Evolutionary conservation across 2,797 vertebrate species (phyloP).

Genomic region (Microhierax caerulescens): DNA sequence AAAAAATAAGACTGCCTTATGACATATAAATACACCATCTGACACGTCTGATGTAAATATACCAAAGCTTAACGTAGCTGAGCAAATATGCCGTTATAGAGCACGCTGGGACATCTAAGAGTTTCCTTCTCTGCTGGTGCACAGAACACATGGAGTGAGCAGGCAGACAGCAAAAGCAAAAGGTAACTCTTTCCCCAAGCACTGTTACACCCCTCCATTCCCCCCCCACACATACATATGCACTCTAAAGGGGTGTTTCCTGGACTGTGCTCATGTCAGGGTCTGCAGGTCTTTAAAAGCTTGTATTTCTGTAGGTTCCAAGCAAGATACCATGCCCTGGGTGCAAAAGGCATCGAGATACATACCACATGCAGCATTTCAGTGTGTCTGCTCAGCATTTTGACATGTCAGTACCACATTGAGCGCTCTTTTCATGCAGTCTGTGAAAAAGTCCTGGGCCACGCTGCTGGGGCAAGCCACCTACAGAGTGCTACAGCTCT

Average conservation of each 20-base stretch:
- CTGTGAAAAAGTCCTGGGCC: background rate
- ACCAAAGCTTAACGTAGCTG: background rate
- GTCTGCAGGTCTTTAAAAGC: background rate
- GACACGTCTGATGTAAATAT: background rate
- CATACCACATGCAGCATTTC: background rate
- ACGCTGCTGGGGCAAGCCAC: background rate
- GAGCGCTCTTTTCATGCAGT: background rate
- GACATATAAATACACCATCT: background rate
- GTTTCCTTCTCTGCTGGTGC: background rate
- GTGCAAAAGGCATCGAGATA: background rate
- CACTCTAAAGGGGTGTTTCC: background rate
- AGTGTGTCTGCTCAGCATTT: background rate
- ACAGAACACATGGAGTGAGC: background rate
- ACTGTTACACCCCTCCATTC: background rate
- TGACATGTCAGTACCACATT: background rate
- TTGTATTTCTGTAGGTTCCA: fast-evolving
- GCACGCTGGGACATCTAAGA: background rate
- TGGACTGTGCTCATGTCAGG: background rate
- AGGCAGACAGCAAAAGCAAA: background rate
- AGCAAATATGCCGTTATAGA: background rate
- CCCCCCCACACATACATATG: background rate
- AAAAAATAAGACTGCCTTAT: background rate
- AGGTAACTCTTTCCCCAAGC: background rate
- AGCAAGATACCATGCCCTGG: background rate
- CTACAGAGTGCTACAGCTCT: background rate